phyloP scores from a whole-genome alignment of 2,113 vertebrate species.

The Geothlypis trichas region DNA sequence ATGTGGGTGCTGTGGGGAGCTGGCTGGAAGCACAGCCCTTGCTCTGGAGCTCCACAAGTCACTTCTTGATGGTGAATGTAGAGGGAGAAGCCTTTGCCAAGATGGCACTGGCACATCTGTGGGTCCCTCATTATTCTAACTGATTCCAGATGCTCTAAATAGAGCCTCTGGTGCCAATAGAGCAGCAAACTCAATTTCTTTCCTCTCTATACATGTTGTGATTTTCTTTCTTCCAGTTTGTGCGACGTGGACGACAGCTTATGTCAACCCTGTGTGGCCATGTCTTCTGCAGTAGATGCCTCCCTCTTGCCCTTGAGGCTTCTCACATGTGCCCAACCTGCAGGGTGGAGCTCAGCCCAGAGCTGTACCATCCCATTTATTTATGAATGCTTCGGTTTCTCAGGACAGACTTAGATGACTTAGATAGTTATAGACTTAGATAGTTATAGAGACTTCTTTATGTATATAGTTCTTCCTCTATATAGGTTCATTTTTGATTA shows the following conservation, averaged over 20 bases:
- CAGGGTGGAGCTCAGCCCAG: accelerated
- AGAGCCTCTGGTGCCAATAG: not conserved
- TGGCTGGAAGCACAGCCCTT: not conserved
- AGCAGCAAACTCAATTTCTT: not conserved
- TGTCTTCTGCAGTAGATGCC: not conserved
- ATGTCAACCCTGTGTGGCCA: not conserved
- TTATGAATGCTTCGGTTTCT: not conserved
- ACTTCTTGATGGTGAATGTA: not conserved
- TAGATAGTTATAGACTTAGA: no score
- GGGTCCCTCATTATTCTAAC: not conserved
- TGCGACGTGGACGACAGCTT: not conserved
- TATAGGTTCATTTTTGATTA: constrained; percentile 24
- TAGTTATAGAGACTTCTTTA: not conserved
- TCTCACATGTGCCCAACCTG: accelerated
- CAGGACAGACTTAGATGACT: not conserved
- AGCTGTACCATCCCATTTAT: accelerated
- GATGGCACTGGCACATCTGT: no score
- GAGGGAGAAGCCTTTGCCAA: no score
- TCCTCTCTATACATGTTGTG: no score
- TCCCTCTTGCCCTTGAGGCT: not conserved
- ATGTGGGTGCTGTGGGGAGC: not conserved
- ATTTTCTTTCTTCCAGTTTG: not conserved
- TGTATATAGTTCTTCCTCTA: not conserved
- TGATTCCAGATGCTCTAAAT: not conserved
- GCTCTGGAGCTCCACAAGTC: not conserved